Evolutionary conservation across 2,113 vertebrate genomes (phyloP), one percentile per base, ranked within the genome.

Genomic region (Pygoscelis antarcticus): DNA sequence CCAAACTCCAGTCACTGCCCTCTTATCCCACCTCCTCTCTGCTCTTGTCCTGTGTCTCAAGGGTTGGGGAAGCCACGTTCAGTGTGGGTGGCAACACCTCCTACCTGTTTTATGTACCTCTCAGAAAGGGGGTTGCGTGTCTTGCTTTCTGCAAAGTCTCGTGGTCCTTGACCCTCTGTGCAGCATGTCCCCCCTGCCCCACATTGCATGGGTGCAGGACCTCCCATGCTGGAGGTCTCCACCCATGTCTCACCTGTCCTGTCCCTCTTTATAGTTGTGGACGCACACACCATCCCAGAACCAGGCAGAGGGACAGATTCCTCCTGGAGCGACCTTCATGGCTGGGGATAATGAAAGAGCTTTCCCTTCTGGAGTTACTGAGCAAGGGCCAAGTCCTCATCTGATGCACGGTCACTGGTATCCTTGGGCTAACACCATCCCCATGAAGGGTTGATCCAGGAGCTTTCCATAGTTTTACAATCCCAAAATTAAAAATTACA

Each of bases 381-480:
- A 91, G n/a, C 46, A 47, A 36, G 30, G 26, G 17, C 52, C 70
- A 77, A 60, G 29, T 47, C 44, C 58, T 38, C 62, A 68, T 13
- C 61, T 36, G 44, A 5, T 5, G 15, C 11, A 15, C 0, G 3
- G 40, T 17, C 16, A 8, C 46, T 42, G 71, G 1, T 52, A 47
- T 38, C 47, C 30, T 79, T n/a, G 77, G 23, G 36, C 9, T 68
- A 20, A 68, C 58, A 16, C 26, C 34, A n/a, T 16, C 8, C 21
- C 42, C 6, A 4, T 4, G 18, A 62, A 54, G 34, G 6, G 12
- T 0, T 61, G 10, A 47, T 44, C 52, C 52, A 68, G 42, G 40
- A 55, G 38, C 5, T 87, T 93, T 55, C 38, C 40, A 51, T 25
- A 42, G 29, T 19, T 75, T 44, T 47, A 7, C 47, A 47, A n/a